phyloP scores from a whole-genome alignment of 2,888 invertebrate species.

The Caenorhabditis japonica region DNA sequence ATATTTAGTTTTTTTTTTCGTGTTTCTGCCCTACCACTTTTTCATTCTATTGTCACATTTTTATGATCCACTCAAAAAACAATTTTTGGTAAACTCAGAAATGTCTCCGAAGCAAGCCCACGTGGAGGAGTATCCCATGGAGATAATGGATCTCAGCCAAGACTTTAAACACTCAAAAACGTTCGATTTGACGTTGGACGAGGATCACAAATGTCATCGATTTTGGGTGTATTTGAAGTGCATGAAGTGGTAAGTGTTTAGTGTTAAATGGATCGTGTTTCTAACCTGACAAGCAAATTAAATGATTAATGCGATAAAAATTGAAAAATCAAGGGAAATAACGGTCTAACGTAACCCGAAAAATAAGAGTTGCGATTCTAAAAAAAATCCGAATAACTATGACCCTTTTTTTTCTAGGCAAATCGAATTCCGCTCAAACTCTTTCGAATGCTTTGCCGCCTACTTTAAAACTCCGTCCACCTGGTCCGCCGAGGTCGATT shows the following conservation, averaged over 20 bases:
- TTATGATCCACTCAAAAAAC: too few relatives aligned
- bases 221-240: slow-evolving; percentile 30
- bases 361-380: too few relatives aligned
- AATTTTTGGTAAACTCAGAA: too few relatives aligned
- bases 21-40: too few relatives aligned
- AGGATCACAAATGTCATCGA: not conserved
- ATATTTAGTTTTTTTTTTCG: too few relatives aligned
- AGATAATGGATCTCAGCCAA: slow-evolving; percentile 17
- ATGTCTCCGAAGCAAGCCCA: slow-evolving; percentile 5
- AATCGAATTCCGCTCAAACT: slow-evolving; percentile 28
- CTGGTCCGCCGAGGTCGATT: slow-evolving; percentile 34
- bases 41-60: too few relatives aligned
- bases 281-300: not conserved
- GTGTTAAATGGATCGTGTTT: too few relatives aligned
- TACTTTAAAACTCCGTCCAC: slow-evolving; percentile 33
- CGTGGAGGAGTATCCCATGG: slow-evolving; percentile 31
- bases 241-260: slow-evolving; percentile 21
- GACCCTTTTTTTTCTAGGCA: slow-evolving; percentile 19
- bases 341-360: too few relatives aligned
- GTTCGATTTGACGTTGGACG: slow-evolving; percentile 13
- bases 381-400: too few relatives aligned
- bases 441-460: slow-evolving; percentile 29
- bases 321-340: too few relatives aligned
- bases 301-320: too few relatives aligned
- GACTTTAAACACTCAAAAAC: slow-evolving; percentile 14